phyloP scores from a whole-genome alignment of 1,140 invertebrate genomes.

The Temnothorax curvispinosus region DNA sequence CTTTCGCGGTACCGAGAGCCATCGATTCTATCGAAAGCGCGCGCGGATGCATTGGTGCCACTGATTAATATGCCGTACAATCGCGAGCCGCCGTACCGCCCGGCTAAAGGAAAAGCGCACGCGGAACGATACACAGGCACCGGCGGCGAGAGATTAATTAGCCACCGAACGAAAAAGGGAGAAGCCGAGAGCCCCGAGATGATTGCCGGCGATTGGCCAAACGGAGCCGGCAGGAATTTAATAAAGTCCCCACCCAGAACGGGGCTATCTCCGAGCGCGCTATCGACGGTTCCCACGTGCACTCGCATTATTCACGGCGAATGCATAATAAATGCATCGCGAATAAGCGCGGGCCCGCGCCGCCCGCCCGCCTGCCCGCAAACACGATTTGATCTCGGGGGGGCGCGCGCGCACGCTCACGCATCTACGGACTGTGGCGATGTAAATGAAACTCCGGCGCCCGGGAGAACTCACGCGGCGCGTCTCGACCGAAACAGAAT shows the following conservation, averaged over 20 bases:
- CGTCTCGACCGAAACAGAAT: conserved; percentile 39
- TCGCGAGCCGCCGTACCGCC: conserved; percentile 33
- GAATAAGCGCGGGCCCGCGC: not conserved
- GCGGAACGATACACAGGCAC: conserved; percentile 54
- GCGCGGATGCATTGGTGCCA: not conserved
- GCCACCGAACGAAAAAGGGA: conserved; percentile 54
- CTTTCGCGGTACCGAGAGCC: not conserved
- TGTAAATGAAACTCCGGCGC: not conserved
- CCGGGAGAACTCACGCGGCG: conserved; percentile 31
- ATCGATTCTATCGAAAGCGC: conserved; percentile 46
- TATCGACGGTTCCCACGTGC: conserved; percentile 70
- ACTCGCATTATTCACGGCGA: conserved; percentile 53
- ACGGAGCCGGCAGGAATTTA: conserved; percentile 66
- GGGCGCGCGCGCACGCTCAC: not conserved
- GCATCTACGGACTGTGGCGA: not conserved
- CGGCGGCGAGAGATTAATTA: conserved; percentile 67
- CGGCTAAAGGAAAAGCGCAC: conserved; percentile 52
- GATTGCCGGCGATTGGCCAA: conserved; percentile 68
- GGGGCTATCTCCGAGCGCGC: conserved; percentile 19
- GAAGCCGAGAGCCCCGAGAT: conserved; percentile 58
- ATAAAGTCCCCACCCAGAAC: conserved; percentile 51
- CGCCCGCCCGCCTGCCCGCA: not conserved
- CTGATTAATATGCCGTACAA: conserved; percentile 61
- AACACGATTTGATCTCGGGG: conserved; percentile 57
- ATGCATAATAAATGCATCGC: conserved; percentile 71